Evolutionary conservation across 2,888 invertebrate species (phyloP).

Genomic region (Ormyrus thymus): DNA sequence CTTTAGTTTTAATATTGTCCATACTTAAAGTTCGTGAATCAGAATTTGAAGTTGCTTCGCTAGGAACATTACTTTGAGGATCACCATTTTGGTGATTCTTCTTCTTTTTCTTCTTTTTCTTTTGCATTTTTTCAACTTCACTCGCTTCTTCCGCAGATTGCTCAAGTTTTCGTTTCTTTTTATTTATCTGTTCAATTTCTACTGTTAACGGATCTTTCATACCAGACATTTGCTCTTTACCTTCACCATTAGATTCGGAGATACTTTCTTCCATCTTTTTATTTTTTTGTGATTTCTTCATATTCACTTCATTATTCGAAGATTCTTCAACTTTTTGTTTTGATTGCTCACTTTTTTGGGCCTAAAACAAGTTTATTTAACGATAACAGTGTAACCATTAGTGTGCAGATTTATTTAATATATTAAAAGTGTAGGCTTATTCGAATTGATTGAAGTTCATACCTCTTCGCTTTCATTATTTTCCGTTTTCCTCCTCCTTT

Average conservation of each 20-base stretch:
- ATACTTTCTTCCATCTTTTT: no score
- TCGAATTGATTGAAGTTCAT: conserved; percentile 41
- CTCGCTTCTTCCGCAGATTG: conserved; percentile 33
- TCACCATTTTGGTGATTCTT: neutral
- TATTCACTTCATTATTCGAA: conserved; percentile 36
- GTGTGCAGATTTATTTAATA: neutral
- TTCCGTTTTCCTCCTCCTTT: conserved; percentile 61
- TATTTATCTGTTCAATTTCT: conserved; percentile 25
- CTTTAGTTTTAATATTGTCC: conserved; percentile 18
- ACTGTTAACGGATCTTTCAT: neutral
- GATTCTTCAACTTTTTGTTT: conserved; percentile 6
- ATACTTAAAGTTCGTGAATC: no score
- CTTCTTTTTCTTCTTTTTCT: conserved; percentile 29
- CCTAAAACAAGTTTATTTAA: neutral
- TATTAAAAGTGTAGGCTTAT: no score
- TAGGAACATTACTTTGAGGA: no score
- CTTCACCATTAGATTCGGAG: no score
- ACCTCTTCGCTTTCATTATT: conserved; percentile 51
- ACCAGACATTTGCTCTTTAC: conserved; percentile 11
- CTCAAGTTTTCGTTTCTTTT: conserved; percentile 47
- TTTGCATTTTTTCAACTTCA: conserved; percentile 4
- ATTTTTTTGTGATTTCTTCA: conserved; percentile 36
- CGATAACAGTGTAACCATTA: neutral
- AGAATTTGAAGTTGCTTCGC: no score
- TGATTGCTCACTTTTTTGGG: neutral